phyloP scores from a whole-genome alignment of 2,797 vertebrate species.

The Urosaurus nigricauda region DNA sequence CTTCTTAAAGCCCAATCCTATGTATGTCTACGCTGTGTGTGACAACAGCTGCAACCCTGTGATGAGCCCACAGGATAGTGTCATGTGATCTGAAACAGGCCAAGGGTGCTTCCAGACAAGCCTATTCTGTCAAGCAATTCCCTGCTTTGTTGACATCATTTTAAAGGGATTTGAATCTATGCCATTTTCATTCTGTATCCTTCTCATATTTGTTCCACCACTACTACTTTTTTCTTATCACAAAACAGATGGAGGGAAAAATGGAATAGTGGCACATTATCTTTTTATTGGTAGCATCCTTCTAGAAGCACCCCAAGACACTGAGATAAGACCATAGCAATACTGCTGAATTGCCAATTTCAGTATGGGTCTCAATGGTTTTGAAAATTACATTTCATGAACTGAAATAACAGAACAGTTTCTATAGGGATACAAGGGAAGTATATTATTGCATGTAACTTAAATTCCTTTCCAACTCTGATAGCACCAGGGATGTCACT shows the following conservation, averaged over 20 bases:
- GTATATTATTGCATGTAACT: neutral
- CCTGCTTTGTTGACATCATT: too few relatives aligned
- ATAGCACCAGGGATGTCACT: too few relatives aligned
- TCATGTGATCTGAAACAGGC: neutral
- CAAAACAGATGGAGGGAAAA: too few relatives aligned
- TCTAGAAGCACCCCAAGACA: too few relatives aligned
- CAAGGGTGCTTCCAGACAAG: neutral
- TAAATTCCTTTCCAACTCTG: neutral
- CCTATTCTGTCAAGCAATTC: too few relatives aligned
- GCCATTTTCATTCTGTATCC: neutral
- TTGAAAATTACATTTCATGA: too few relatives aligned
- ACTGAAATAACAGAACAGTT: neutral
- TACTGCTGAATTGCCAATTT: too few relatives aligned
- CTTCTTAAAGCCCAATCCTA: neutral
- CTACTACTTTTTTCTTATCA: neutral
- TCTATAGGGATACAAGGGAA: neutral
- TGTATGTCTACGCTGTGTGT: neutral
- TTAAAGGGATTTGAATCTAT: too few relatives aligned
- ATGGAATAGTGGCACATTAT: too few relatives aligned
- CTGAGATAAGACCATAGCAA: too few relatives aligned
- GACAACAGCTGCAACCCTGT: neutral
- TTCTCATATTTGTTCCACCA: neutral
- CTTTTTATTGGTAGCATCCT: too few relatives aligned
- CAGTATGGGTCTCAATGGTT: too few relatives aligned
- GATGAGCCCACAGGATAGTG: neutral